Conservation (phyloP, 2,888 invertebrate genomes). For the Ennomos erosarius region DNA sequence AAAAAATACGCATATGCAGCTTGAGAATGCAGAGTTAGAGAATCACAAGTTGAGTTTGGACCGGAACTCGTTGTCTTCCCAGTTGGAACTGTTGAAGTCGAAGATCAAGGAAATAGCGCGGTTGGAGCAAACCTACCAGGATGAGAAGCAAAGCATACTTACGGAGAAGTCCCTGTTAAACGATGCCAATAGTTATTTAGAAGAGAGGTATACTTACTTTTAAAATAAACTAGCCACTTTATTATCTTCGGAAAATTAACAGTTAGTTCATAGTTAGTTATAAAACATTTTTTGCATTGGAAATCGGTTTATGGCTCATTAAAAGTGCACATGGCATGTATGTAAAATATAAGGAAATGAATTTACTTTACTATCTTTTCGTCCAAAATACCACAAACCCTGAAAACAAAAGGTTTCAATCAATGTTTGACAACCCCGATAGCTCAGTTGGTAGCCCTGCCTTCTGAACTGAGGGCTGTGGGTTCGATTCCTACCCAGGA, state of each 20-base stretch:
- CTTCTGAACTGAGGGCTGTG: no score
- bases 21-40: slow-evolving; percentile 49
- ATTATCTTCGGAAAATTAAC: no score
- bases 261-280: no score
- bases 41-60: slow-evolving; percentile 52
- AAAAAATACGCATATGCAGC: slow-evolving; percentile 48
- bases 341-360: no score
- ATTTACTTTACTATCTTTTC: no score
- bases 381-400: no score
- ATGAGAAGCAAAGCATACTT: slow-evolving; percentile 54
- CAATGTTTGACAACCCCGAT: no score
- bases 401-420: no score
- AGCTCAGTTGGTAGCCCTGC: no score
- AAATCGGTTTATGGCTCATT: no score
- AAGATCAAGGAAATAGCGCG: slow-evolving; percentile 56
- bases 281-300: not conserved
- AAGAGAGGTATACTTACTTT: slow-evolving; percentile 63
- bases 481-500: no score
- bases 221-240: not conserved
- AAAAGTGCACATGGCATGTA: no score
- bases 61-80: slow-evolving; percentile 52
- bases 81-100: slow-evolving; percentile 56
- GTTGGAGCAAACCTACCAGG: slow-evolving; percentile 55
- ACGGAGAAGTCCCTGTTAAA: slow-evolving; percentile 53
- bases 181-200: slow-evolving; percentile 60